Percentiles rank a stretch among this genome's conserved stretches.
Evolutionary conservation across 2,797 vertebrate species (phyloP).

Genomic region (Crocidura indochinensis): DNA sequence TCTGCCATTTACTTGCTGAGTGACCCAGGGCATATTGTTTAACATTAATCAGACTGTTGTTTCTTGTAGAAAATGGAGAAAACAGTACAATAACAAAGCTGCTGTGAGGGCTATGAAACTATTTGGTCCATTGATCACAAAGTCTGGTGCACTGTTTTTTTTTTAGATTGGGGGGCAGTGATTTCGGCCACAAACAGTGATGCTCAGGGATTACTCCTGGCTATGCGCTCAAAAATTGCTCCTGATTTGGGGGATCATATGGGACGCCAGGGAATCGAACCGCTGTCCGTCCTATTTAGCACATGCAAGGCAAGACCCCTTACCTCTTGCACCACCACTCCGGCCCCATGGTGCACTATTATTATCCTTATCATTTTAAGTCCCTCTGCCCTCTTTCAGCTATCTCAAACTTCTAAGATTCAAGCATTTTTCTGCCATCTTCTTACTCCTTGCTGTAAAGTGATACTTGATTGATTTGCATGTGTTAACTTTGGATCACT

Average conservation of each 20-base stretch:
- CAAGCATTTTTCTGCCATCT: background rate
- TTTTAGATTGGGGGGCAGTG: no score
- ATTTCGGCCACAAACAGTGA: no score
- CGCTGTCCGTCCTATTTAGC: no score
- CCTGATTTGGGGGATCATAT: no score
- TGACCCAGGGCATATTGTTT: background rate
- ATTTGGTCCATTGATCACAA: background rate
- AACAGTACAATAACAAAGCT: background rate
- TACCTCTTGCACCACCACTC: no score
- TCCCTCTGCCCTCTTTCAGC: background rate
- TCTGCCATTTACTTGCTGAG: constrained; percentile 6
- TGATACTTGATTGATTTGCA: background rate
- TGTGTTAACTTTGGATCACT: constrained; percentile 12
- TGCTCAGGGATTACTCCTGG: no score
- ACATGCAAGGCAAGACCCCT: no score
- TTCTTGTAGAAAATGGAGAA: background rate
- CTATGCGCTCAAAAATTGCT: no score
- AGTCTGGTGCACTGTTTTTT: background rate
- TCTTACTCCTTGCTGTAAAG: background rate
- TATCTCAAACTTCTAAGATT: background rate
- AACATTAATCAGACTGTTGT: background rate
- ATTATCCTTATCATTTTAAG: background rate
- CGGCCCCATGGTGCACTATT: background rate
- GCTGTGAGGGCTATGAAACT: background rate
- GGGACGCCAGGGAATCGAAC: no score